Evolutionary conservation across 2,113 vertebrate genomes (phyloP), one percentile per base, ranked within the genome.

Genomic region (Arizona elegans): DNA sequence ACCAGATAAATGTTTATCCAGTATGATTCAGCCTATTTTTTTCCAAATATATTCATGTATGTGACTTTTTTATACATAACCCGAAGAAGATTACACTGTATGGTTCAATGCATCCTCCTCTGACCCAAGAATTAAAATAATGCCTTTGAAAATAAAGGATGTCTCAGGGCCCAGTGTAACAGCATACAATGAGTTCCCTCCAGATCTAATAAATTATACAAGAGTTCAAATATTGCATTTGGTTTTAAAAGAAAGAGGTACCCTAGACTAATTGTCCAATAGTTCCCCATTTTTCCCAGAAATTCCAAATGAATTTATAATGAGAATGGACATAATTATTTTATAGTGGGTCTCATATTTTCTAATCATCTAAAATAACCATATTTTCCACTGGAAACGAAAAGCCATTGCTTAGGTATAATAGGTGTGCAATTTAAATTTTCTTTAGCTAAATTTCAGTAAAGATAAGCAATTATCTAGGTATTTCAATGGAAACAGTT

Each of bases 391-490:
- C 47, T 93, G 65, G 17, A 88, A 92, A 92, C 85, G 24, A 94
- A 94, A 89, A 2, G 26, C 89, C 94, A 92, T 93, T 92, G 86
- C 50, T 93, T 90, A 56, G 29, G 89, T 86, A 87, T 26, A 19
- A 53, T 70, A 90, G 38, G 59, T 94, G 54, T 92, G 75, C 62
- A 91, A 87, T 93, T 90, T 75, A 88, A 62, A 93, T 93, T 93
- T 94, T 94, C 52, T 33, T 89, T 91, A 43, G 53, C 75, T 17
- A 8, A 91, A 21, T 70, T 75, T 90, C 21, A 87, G 19, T 50
- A 54, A 95, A 33, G 55, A 81, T 10, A 47, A 89, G 47, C 26
- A 65, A 95, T 19, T 13, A 24, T 9, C 26, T 56, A 70, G 47
- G 56, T 23, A 53, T 87, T 50, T 47, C 38, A 70, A 50, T 12